These are phyloP conservation scores for Folsomia manolachei DNA, from an alignment of 2,888 invertebrate species.

Conservation along the genomic window DNA sequence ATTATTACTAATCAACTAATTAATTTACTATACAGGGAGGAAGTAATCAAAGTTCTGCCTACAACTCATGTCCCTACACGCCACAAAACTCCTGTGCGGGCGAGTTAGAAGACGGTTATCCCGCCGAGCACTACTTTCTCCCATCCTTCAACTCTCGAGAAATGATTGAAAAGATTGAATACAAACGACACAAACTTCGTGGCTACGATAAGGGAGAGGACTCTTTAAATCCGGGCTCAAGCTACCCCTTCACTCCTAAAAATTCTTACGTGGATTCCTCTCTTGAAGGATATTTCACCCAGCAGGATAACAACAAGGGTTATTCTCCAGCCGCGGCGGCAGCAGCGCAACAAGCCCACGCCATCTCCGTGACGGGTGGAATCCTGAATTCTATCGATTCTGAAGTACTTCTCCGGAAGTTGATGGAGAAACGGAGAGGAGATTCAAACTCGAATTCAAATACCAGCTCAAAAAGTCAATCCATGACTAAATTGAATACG, in stretches of 20 bases:
- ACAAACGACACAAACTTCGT: slow-evolving; percentile 53
- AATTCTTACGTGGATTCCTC: slow-evolving; percentile 54
- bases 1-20: not conserved
- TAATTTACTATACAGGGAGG: slow-evolving; percentile 40
- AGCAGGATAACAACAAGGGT: slow-evolving; percentile 14
- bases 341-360: not conserved
- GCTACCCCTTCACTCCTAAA: slow-evolving; percentile 54
- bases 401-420: slow-evolving; percentile 43
- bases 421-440: slow-evolving; percentile 41
- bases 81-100: slow-evolving; percentile 54
- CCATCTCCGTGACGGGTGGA: slow-evolving; percentile 23
- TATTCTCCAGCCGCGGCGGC: not conserved
- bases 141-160: slow-evolving; percentile 56
- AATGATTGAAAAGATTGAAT: slow-evolving; percentile 56
- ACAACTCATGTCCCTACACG: slow-evolving; percentile 53
- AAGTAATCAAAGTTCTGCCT: slow-evolving; percentile 52
- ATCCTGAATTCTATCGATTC: slow-evolving; percentile 45
- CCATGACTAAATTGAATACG: slow-evolving; percentile 42
- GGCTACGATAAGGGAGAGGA: slow-evolving; percentile 51
- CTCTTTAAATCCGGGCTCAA: slow-evolving; percentile 49
- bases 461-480: slow-evolving; percentile 43
- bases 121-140: slow-evolving; percentile 50
- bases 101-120: slow-evolving; percentile 52
- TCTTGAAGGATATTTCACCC: slow-evolving; percentile 49
- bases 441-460: slow-evolving; percentile 27